Evolutionary conservation across 2,797 vertebrate species (phyloP).

Genomic region (Sparus aurata): DNA sequence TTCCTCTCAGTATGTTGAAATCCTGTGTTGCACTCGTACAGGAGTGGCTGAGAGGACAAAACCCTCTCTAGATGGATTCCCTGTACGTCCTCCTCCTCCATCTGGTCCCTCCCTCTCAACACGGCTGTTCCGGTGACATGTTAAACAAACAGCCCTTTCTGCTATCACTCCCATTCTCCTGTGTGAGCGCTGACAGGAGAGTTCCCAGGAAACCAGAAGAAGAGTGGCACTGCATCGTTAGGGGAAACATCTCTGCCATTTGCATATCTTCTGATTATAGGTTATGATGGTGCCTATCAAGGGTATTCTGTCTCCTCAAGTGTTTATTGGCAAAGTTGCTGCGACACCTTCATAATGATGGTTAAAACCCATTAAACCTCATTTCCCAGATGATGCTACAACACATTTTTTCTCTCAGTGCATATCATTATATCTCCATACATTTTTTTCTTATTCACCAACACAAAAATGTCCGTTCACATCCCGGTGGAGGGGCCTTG

Average conservation of each 20-base stretch:
- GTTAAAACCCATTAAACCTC: constrained; percentile 35
- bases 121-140: constrained; percentile 69
- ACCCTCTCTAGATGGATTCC: constrained; percentile 48
- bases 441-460: constrained; percentile 45
- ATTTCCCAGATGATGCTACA: constrained; percentile 30
- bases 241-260: constrained; percentile 67
- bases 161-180: constrained; percentile 69
- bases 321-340: constrained; percentile 57
- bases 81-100: constrained; percentile 61
- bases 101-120: constrained; percentile 72
- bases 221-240: constrained; percentile 60
- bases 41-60: constrained; percentile 55
- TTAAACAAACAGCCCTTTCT: constrained; percentile 77
- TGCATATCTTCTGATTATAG: constrained; percentile 78
- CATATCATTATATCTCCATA: constrained; percentile 8
- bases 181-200: constrained; percentile 68
- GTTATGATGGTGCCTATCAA: constrained; percentile 73
- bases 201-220: constrained; percentile 65
- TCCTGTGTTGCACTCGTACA: constrained; percentile 18
- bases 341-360: constrained; percentile 42
- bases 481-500: constrained; percentile 47
- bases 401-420: constrained; percentile 10
- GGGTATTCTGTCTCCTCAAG: constrained; percentile 66
- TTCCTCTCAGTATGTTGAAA: constrained; percentile 20
- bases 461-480: constrained; percentile 56